phyloP scores from a whole-genome alignment of 2,888 invertebrate species.

The Drosophila pegasa region DNA sequence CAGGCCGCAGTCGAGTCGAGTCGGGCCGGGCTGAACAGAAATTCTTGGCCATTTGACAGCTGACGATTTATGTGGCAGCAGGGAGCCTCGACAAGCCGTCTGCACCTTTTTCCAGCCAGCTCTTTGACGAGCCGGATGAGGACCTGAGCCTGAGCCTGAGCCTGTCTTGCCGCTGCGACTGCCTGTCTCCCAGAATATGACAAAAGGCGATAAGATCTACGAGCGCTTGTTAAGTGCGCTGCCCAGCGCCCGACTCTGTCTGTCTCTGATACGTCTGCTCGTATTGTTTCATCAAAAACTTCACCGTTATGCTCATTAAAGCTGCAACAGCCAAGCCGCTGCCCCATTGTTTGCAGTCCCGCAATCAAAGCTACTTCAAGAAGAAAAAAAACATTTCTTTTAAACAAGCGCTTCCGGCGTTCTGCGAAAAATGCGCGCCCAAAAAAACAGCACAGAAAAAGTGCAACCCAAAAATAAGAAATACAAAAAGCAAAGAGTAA shows the following conservation, averaged over 20 bases:
- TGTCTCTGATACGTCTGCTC: slow-evolving; percentile 42
- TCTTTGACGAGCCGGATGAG: slow-evolving; percentile 51
- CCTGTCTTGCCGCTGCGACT: slow-evolving; percentile 51
- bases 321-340: slow-evolving; percentile 54
- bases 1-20: too few relatives aligned
- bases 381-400: slow-evolving; percentile 44
- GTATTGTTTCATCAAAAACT: slow-evolving; percentile 79
- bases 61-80: slow-evolving; percentile 77
- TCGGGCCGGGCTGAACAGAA: slow-evolving; percentile 37
- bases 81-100: slow-evolving; percentile 35
- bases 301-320: slow-evolving; percentile 82
- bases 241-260: slow-evolving; percentile 5
- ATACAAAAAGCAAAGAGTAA: neutral
- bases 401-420: slow-evolving; percentile 77
- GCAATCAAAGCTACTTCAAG: slow-evolving; percentile 54
- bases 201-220: slow-evolving; percentile 76
- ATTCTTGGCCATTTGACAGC: slow-evolving; percentile 79
- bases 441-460: slow-evolving; percentile 25
- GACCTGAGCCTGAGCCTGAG: slow-evolving; percentile 28
- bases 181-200: slow-evolving; percentile 71
- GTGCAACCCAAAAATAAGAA: slow-evolving; percentile 24
- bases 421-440: slow-evolving; percentile 69
- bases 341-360: slow-evolving; percentile 54
- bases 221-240: slow-evolving; percentile 68
- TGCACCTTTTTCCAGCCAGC: slow-evolving; percentile 26